Percentiles rank a stretch among this genome's conserved stretches.
These are phyloP conservation scores for Crocuta crocuta DNA, from an alignment of 2,113 vertebrate species.

Conservation along the genomic window DNA sequence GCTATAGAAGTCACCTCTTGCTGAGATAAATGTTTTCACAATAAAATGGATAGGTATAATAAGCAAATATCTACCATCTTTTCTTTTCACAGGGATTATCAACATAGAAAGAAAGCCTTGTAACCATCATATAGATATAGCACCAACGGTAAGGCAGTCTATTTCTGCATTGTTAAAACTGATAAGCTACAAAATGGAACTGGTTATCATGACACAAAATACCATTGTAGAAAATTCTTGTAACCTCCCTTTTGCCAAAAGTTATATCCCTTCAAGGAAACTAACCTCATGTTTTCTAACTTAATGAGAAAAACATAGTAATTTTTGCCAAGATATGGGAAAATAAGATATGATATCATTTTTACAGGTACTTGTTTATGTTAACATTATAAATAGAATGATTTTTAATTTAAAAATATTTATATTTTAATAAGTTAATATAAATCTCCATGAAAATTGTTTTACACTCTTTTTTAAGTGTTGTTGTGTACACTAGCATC, in stretches of 20 bases:
- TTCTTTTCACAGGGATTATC: slow-evolving; percentile 90
- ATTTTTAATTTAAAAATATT: slow-evolving; percentile 40
- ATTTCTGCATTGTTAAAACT: slow-evolving; percentile 73
- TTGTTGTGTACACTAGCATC: slow-evolving; percentile 3
- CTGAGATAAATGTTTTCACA: slow-evolving; percentile 84
- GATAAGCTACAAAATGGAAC: slow-evolving; percentile 71
- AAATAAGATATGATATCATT: slow-evolving; percentile 48
- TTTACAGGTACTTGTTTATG: slow-evolving; percentile 45
- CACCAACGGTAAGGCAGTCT: slow-evolving; percentile 90
- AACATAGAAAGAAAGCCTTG: slow-evolving; percentile 89
- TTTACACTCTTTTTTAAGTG: background rate
- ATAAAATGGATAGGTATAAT: slow-evolving; percentile 85
- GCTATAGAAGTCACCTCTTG: slow-evolving; percentile 79
- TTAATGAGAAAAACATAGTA: slow-evolving; percentile 36
- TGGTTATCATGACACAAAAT: slow-evolving; percentile 71
- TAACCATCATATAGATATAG: slow-evolving; percentile 85
- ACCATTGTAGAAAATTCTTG: slow-evolving; percentile 40
- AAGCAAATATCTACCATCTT: slow-evolving; percentile 84
- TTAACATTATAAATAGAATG: slow-evolving; percentile 49
- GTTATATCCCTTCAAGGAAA: slow-evolving; percentile 72
- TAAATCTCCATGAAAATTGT: background rate
- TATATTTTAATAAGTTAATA: background rate
- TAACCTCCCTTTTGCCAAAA: slow-evolving; percentile 63
- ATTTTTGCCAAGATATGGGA: slow-evolving; percentile 38
- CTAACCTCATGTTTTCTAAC: slow-evolving; percentile 47